Percentiles rank a stretch among this genome's conserved stretches.
phyloP scores from a whole-genome alignment of 1,140 invertebrate species.

The Drosophila nigrodunni region DNA sequence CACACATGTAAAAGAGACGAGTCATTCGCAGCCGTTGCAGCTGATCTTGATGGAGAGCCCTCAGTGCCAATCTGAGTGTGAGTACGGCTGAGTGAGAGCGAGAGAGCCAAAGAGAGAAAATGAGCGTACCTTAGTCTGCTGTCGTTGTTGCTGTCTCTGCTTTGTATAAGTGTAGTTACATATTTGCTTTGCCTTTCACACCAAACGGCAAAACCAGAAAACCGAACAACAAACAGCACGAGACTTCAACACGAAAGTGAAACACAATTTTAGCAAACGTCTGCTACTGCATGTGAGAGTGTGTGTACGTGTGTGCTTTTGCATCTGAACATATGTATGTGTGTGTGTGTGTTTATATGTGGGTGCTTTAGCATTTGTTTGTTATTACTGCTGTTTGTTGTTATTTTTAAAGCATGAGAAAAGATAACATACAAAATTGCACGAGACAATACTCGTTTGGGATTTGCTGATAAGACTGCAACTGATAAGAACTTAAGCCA shows the following conservation, averaged over 20 bases:
- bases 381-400: constrained; percentile 34
- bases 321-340: constrained; percentile 7
- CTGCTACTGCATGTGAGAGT: constrained; percentile 26
- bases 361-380: constrained; percentile 48
- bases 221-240: constrained; percentile 63
- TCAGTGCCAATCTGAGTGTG: constrained; percentile 12
- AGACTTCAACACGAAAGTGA: constrained; percentile 76
- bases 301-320: constrained; percentile 47
- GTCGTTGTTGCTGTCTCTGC: constrained; percentile 11
- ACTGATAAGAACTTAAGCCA: constrained; percentile 24
- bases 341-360: constrained; percentile 40
- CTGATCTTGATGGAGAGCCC: constrained; percentile 64
- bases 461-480: constrained; percentile 14
- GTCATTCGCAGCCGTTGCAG: constrained; percentile 64
- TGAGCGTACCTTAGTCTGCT: constrained; percentile 4
- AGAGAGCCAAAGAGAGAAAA: constrained; percentile 9
- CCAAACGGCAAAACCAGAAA: constrained; percentile 56
- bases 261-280: constrained; percentile 59
- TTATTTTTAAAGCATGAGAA: constrained; percentile 51
- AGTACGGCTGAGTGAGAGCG: background rate
- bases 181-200: constrained; percentile 44
- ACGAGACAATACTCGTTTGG: constrained; percentile 37
- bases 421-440: constrained; percentile 49
- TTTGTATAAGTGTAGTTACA: constrained; percentile 31
- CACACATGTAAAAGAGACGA: constrained; percentile 39